Conservation (phyloP, 2,113 vertebrate genomes). For the Prietella phreatophila region DNA sequence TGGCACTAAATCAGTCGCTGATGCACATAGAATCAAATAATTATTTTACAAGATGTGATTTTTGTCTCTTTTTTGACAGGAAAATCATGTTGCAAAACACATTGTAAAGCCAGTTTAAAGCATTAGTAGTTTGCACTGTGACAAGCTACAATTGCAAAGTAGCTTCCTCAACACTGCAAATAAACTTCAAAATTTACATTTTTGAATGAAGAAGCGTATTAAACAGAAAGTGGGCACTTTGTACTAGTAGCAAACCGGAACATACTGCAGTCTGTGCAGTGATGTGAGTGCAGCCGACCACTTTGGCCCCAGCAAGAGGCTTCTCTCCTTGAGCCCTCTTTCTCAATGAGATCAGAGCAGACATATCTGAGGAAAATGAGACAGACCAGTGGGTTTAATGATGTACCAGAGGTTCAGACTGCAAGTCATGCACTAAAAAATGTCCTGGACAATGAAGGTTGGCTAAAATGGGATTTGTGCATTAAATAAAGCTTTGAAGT, state of each 20-base stretch:
- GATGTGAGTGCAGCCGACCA: slow-evolving; percentile 97
- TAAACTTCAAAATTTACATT: background rate
- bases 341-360: slow-evolving; percentile 94
- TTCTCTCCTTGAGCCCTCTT: slow-evolving; percentile 98
- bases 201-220: background rate
- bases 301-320: slow-evolving; percentile 94
- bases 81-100: background rate
- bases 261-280: slow-evolving; percentile 96
- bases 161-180: background rate
- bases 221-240: background rate
- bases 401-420: slow-evolving; percentile 20
- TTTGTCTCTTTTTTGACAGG: background rate
- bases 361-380: slow-evolving; percentile 84
- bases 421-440: slow-evolving; percentile 7
- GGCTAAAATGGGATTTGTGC: background rate
- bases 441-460: background rate
- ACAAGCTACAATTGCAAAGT: background rate
- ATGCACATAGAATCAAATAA: background rate
- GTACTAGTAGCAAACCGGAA: slow-evolving; percentile 14
- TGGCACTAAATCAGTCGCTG: background rate
- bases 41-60: background rate
- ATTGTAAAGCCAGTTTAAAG: background rate
- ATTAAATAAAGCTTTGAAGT: background rate
- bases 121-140: background rate
- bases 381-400: slow-evolving; percentile 22